Evolutionary conservation across 92 coral and sea anemone genomes (phyloP).

Genomic region (Actinernus sp.): DNA sequence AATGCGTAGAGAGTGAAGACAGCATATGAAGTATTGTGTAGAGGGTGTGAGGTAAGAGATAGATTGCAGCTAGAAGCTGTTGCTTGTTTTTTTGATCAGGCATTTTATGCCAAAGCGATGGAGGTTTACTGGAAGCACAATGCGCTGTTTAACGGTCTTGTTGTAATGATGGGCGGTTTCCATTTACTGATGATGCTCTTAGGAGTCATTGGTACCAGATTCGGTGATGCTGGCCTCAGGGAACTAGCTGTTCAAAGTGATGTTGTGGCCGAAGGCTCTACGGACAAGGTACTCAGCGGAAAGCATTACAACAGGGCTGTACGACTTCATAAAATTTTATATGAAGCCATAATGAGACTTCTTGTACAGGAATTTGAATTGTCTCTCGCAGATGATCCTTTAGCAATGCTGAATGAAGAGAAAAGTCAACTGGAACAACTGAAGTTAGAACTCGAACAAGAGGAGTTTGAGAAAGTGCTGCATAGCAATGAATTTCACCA

Average conservation of each 20-base stretch:
- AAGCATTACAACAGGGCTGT: conserved; percentile 58
- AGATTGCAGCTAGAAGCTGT: conserved; percentile 56
- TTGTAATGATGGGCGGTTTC: conserved; percentile 79
- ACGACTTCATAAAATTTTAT: conserved; percentile 63
- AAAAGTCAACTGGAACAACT: conserved; percentile 31
- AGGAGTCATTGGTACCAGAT: conserved; percentile 68
- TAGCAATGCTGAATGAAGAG: conserved; percentile 12
- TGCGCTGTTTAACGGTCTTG: conserved; percentile 38
- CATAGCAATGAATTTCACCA: conserved; percentile 17
- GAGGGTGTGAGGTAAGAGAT: conserved; percentile 73
- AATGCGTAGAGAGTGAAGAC: conserved; percentile 57
- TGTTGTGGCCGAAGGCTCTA: conserved; percentile 46
- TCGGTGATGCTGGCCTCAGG: conserved; percentile 76
- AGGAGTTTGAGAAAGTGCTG: conserved; percentile 51
- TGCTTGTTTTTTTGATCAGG: conserved; percentile 76
- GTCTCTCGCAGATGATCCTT: conserved; percentile 22
- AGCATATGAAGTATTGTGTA: conserved; percentile 69
- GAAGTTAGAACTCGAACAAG: conserved; percentile 30
- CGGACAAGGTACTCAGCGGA: conserved; percentile 27
- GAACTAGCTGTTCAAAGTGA: conserved; percentile 57
- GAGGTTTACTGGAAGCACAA: conserved; percentile 71
- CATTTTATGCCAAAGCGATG: conserved; percentile 77
- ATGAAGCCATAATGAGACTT: conserved; percentile 58
- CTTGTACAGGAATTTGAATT: conserved; percentile 50
- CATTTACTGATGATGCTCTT: conserved; percentile 63